Percentiles rank a stretch among this genome's conserved stretches.
Evolutionary conservation across 2,113 vertebrate genomes (phyloP).

Genomic region (Castor canadensis): DNA sequence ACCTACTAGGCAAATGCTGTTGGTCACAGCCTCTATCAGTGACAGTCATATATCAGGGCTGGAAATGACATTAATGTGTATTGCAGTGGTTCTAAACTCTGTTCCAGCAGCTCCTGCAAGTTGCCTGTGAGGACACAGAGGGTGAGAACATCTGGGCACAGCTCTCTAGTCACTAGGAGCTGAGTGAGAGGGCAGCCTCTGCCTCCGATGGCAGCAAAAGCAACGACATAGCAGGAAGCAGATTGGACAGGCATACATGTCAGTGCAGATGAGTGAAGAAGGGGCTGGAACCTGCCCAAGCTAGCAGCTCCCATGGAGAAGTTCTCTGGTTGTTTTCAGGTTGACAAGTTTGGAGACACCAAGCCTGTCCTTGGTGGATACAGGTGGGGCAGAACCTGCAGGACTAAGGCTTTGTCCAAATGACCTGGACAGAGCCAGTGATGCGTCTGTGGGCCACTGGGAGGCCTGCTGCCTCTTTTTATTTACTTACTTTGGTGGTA

Average conservation of each 20-base stretch:
- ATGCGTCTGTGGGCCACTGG: background rate
- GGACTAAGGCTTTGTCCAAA: background rate
- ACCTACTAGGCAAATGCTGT: background rate
- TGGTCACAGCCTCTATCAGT: background rate
- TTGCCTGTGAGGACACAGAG: background rate
- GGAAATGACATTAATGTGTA: background rate
- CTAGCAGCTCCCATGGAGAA: background rate
- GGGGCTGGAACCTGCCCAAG: rapidly evolving
- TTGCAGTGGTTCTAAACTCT: background rate
- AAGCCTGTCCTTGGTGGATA: background rate
- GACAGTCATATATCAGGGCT: background rate
- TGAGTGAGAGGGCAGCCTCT: background rate
- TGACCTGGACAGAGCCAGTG: background rate
- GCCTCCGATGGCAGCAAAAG: background rate
- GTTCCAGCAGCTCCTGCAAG: background rate
- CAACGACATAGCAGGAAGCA: background rate
- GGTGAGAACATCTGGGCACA: background rate
- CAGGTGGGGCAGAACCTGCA: background rate
- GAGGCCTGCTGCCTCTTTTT: background rate
- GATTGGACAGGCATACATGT: rapidly evolving
- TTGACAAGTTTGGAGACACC: background rate
- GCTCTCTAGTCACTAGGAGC: background rate
- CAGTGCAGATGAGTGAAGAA: too few relatives aligned
- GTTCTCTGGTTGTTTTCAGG: background rate
- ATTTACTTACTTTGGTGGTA: too few relatives aligned